Conservation (phyloP, 1,140 invertebrate genomes). For the Scaptomyza pallida region DNA sequence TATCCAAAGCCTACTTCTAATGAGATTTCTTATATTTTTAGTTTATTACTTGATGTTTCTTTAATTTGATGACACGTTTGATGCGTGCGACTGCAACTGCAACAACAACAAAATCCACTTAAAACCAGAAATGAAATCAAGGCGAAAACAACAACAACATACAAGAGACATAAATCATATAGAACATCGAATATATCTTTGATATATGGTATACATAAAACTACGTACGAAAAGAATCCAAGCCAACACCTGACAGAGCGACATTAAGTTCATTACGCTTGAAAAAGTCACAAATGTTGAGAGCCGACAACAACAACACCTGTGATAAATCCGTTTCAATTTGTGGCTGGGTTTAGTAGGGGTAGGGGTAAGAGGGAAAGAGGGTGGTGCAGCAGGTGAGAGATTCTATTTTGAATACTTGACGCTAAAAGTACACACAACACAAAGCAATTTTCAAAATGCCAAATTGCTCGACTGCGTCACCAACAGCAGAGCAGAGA, state of each 20-base stretch:
- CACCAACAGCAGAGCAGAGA: slow-evolving; percentile 30
- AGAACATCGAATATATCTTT: not conserved
- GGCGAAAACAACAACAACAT: slow-evolving; percentile 26
- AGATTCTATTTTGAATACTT: slow-evolving; percentile 64
- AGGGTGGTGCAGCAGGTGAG: slow-evolving; percentile 55
- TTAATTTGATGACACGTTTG: slow-evolving; percentile 10
- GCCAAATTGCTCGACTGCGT: slow-evolving; percentile 76
- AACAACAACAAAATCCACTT: slow-evolving; percentile 73
- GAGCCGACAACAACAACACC: slow-evolving; percentile 45
- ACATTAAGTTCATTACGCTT: slow-evolving; percentile 75
- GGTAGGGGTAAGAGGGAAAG: too few relatives aligned
- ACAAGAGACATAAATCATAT: slow-evolving; percentile 63
- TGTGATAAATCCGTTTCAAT: slow-evolving; percentile 49
- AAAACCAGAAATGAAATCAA: slow-evolving; percentile 59
- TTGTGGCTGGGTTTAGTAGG: too few relatives aligned
- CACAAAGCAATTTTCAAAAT: slow-evolving; percentile 57
- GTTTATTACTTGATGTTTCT: not conserved
- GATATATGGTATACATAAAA: slow-evolving; percentile 41
- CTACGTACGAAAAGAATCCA: slow-evolving; percentile 18
- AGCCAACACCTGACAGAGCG: slow-evolving; percentile 54
- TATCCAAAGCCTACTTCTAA: not conserved
- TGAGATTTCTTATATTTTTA: not conserved
- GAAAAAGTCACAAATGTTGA: slow-evolving; percentile 46
- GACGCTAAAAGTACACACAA: slow-evolving; percentile 53
- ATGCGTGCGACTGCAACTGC: slow-evolving; percentile 39